Evolutionary conservation across 2,113 vertebrate species (phyloP), one percentile per base, ranked within the genome.

Genomic region (Heterocephalus glaber): DNA sequence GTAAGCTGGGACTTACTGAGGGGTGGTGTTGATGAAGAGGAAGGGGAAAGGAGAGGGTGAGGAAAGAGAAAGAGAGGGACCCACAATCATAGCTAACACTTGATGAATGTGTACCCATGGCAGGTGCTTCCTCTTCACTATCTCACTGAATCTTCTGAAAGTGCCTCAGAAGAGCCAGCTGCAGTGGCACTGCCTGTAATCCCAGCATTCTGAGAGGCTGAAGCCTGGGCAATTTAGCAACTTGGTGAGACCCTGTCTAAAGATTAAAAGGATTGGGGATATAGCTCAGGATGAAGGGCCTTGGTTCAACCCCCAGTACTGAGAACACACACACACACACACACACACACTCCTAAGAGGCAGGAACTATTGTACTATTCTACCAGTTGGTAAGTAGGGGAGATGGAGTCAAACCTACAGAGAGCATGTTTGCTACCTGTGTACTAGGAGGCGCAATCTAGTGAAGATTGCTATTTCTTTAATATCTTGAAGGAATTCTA

Each of bases 21-120:
- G 11, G 41, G 70, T 47, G 70, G 22, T 74, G 70, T 38, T 70
- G 68, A 6, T 5, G 16, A 74, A n/a, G 4, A 61, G 19, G 8
- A 60, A 1, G 44, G 38, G 20, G 10, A 33, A 26, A 66, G 26
- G 10, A 28, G 26, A 26, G 7, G 68, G 24, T 0, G 3, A 52
- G 41, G 41, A 63, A 19, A n/a, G 22, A n/a, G 61, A 30, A 28
- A 58, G 26, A 19, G 19, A 30, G 28, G 58, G 26, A 33, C 41
- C 41, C 14, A 24, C 6, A 28, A 7, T 30, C 28, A 38, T 1
- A 60, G 14, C 16, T 22, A 33, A 44, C 33, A 54, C 30, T 52
- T 65, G 44, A 0, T 20, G 19, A 12, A 52, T 14, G 10, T 17
- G 26, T 19, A 5, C 33, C 35, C 1, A 0, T 0, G 8, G 22